Percentiles rank a stretch among this genome's conserved stretches.
Evolutionary conservation across 2,888 invertebrate species (phyloP).

Genomic region (Rhamphomyia laevipes): DNA sequence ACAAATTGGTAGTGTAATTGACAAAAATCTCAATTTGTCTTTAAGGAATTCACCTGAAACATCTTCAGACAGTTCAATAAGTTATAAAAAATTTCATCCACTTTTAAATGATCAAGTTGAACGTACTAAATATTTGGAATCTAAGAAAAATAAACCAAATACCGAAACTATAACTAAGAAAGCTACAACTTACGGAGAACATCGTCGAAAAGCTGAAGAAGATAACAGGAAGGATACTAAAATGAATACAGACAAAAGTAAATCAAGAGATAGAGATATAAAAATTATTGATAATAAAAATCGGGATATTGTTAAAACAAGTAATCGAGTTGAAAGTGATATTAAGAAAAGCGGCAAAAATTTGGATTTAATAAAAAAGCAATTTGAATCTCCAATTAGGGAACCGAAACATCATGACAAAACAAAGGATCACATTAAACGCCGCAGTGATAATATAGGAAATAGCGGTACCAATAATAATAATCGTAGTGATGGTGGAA

Average conservation of each 20-base stretch:
- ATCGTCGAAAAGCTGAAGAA: slow-evolving; percentile 16
- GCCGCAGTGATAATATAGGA: too few relatives aligned
- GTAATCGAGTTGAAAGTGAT: neutral
- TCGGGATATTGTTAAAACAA: too few relatives aligned
- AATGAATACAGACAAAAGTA: too few relatives aligned
- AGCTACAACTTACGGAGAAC: slow-evolving; percentile 17
- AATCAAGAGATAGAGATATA: too few relatives aligned
- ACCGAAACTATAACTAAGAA: slow-evolving; percentile 28
- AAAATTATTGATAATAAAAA: too few relatives aligned
- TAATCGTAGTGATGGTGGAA: too few relatives aligned
- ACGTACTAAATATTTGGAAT: slow-evolving; percentile 23
- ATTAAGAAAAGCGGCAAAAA: neutral
- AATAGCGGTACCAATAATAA: too few relatives aligned
- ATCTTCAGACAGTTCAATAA: too few relatives aligned
- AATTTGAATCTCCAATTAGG: neutral
- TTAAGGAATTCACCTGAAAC: too few relatives aligned
- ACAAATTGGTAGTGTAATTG: neutral
- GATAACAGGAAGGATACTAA: neutral
- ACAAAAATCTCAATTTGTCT: too few relatives aligned
- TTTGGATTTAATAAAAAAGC: neutral
- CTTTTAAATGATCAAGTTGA: slow-evolving; percentile 23
- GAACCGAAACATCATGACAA: neutral
- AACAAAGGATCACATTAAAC: neutral
- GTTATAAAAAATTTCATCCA: slow-evolving; percentile 19
- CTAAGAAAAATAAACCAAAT: slow-evolving; percentile 22